These are phyloP conservation scores for Drosophila melanosoma DNA, from an alignment of 2,888 invertebrate species.

Conservation along the genomic window DNA sequence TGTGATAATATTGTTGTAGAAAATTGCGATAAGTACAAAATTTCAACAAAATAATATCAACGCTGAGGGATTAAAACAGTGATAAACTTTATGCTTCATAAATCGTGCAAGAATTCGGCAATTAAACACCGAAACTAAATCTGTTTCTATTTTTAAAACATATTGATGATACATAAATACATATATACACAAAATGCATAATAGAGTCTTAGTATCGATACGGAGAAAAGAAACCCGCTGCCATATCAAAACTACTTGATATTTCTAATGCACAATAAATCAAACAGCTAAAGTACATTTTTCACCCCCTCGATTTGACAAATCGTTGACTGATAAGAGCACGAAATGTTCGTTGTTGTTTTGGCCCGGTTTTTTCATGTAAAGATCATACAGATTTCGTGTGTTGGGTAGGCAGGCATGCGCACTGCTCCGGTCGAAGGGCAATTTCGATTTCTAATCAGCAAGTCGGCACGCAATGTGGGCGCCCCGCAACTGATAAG, in stretches of 20 bases:
- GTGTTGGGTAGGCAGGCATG: constrained; percentile 2
- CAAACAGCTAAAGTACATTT: not conserved
- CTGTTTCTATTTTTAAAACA: not conserved
- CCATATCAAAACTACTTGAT: not conserved
- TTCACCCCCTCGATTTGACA: not conserved
- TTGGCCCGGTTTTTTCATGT: not conserved
- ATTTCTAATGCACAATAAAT: not conserved
- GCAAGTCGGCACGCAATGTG: constrained; percentile 17
- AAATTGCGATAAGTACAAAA: too few relatives aligned
- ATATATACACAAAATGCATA: not conserved
- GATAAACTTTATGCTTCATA: not conserved
- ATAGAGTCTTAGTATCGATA: not conserved
- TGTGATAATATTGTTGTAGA: too few relatives aligned
- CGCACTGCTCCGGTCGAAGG: constrained; percentile 4
- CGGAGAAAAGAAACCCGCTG: not conserved
- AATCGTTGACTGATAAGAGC: constrained; percentile 34
- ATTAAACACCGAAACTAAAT: not conserved
- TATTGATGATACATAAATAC: not conserved
- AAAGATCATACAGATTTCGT: constrained; percentile 43
- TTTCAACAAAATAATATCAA: too few relatives aligned
- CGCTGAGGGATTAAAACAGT: not conserved
- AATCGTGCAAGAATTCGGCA: not conserved
- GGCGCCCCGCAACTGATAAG: constrained; percentile 43
- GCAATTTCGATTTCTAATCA: constrained; percentile 43
- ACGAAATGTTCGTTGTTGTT: not conserved